Conservation (phyloP, 1,140 invertebrate genomes). For the Notospermus geniculatus region DNA sequence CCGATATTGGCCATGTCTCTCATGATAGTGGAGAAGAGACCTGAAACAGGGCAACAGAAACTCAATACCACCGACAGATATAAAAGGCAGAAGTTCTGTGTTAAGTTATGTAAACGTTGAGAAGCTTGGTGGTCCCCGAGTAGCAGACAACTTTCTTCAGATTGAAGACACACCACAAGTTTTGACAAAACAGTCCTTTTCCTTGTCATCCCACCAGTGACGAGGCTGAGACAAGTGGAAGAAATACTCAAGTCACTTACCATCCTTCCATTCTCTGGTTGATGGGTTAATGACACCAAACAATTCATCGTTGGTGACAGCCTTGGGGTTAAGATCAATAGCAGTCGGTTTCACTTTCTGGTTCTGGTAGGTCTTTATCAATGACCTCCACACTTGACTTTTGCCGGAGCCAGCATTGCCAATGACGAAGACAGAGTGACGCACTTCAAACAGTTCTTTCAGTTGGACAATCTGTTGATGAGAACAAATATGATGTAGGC, state of each 20-base stretch:
- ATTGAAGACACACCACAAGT: conserved; percentile 76
- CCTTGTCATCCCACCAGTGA: conserved; percentile 87
- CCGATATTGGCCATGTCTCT: conserved; percentile 86
- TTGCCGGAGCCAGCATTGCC: conserved; percentile 94
- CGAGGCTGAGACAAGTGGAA: conserved; percentile 93
- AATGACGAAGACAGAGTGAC: conserved; percentile 94
- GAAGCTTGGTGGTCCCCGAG: no score
- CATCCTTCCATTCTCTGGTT: conserved; percentile 97
- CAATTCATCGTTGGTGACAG: conserved; percentile 95
- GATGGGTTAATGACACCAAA: conserved; percentile 96
- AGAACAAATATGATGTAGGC: no score
- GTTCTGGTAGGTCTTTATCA: conserved; percentile 87
- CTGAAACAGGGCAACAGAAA: no score
- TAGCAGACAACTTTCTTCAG: no score
- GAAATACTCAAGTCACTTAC: conserved; percentile 64
- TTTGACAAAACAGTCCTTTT: conserved; percentile 90
- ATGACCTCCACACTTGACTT: conserved; percentile 91
- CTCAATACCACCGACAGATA: no score
- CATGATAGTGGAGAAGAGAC: conserved; percentile 94
- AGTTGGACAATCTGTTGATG: conserved; percentile 94
- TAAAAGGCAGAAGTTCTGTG: no score
- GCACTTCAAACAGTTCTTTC: conserved; percentile 88
- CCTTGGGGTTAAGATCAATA: conserved; percentile 93
- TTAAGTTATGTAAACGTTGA: no score
- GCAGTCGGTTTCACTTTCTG: conserved; percentile 84